phyloP scores from a whole-genome alignment of 2,797 vertebrate genomes.

The Pipistrellus nathusii region DNA sequence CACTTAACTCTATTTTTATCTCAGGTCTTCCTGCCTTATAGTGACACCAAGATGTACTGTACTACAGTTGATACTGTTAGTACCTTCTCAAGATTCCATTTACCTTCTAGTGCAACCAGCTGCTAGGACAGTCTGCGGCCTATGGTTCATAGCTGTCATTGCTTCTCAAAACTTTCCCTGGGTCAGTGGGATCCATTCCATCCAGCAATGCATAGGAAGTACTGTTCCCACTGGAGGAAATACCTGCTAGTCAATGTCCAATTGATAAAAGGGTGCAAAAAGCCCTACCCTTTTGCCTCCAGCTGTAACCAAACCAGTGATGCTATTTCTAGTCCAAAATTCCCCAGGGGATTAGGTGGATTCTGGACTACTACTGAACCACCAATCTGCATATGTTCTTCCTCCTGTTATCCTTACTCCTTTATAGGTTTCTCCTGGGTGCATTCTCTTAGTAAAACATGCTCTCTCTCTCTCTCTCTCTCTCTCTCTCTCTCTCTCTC shows the following conservation, averaged over 20 bases:
- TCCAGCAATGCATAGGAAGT: not conserved
- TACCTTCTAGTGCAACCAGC: not conserved
- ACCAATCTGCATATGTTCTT: not conserved
- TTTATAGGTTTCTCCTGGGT: not conserved
- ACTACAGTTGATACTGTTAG: not conserved
- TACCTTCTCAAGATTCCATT: not conserved
- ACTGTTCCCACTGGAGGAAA: not conserved
- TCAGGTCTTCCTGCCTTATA: not conserved
- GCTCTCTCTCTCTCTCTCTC: not conserved
- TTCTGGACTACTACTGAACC: not conserved
- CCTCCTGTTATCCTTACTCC: not conserved
- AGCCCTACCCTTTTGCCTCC: not conserved
- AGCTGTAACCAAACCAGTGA: not conserved
- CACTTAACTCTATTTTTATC: not conserved
- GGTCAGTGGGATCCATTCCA: not conserved
- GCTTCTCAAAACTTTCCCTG: not conserved
- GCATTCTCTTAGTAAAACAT: not conserved
- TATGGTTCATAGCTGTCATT: not conserved
- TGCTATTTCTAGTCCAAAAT: not conserved
- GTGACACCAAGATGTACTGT: not conserved
- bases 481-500: not conserved
- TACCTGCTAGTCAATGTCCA: not conserved
- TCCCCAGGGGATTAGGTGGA: not conserved
- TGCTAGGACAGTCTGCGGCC: not conserved
- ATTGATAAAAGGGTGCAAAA: not conserved